These are phyloP conservation scores for Pammene fasciana DNA, from an alignment of 2,888 invertebrate genomes.

Conservation along the genomic window DNA sequence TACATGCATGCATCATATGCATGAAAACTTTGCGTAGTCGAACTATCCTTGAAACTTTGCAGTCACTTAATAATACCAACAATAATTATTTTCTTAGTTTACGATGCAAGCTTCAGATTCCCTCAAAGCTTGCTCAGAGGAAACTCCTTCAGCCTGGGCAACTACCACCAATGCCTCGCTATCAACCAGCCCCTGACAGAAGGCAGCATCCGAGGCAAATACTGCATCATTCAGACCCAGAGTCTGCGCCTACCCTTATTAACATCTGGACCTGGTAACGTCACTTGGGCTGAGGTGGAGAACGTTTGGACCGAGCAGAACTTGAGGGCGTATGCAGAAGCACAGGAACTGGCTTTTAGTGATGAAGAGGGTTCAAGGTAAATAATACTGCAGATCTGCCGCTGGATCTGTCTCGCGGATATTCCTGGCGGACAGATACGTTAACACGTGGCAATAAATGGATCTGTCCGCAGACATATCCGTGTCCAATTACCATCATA, in stretches of 20 bases:
- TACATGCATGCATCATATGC: no score
- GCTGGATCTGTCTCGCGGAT: no score
- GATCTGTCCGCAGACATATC: no score
- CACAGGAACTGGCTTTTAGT: not conserved
- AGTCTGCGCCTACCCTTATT: conserved; percentile 13
- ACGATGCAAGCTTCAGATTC: conserved; percentile 42
- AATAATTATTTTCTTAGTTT: conserved; percentile 24
- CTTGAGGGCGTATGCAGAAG: not conserved
- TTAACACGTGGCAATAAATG: no score
- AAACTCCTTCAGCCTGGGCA: conserved; percentile 29
- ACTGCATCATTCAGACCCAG: conserved; percentile 20
- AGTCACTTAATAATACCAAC: not conserved
- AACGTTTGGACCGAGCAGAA: not conserved
- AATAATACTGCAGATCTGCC: not conserved
- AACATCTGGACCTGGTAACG: conserved; percentile 3
- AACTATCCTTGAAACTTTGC: no score
- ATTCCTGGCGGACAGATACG: no score
- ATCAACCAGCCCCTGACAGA: conserved; percentile 30
- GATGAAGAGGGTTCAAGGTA: conserved; percentile 1
- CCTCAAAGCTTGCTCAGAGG: conserved; percentile 33
- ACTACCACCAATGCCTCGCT: conserved; percentile 40
- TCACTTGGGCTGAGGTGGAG: conserved; percentile 11
- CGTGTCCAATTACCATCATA: no score
- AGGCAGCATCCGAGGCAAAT: conserved; percentile 20
- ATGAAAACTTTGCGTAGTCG: no score